Percentiles rank a stretch among this genome's conserved stretches.
These are phyloP conservation scores for Brachyhypopomus gauderio DNA, from an alignment of 2,113 vertebrate species.

Conservation along the genomic window DNA sequence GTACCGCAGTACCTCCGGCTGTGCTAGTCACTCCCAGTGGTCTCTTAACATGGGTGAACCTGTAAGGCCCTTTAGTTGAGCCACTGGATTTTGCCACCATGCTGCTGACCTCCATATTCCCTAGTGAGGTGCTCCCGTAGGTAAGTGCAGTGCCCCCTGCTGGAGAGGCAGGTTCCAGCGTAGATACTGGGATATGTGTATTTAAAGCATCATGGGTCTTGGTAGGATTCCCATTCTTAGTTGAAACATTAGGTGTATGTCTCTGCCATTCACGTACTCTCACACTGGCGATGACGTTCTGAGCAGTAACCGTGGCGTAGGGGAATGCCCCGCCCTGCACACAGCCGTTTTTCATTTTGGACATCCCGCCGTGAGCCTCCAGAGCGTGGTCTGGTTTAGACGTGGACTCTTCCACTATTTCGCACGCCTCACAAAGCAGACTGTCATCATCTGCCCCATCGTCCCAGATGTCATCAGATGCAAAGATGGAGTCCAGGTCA, in stretches of 20 bases:
- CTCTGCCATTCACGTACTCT: background rate
- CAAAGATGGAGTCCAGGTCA: slow-evolving; percentile 65
- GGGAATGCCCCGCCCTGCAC: background rate
- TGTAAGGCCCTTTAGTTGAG: slow-evolving; percentile 54
- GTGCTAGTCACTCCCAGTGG: slow-evolving; percentile 25
- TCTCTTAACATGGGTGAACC: slow-evolving; percentile 67
- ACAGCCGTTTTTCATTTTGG: background rate
- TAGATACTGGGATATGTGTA: background rate
- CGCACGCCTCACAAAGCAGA: slow-evolving; percentile 85
- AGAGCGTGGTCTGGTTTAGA: slow-evolving; percentile 59
- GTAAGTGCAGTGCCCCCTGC: background rate
- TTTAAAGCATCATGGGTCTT: background rate
- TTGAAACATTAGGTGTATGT: background rate
- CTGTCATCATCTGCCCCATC: slow-evolving; percentile 80
- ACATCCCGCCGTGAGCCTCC: background rate
- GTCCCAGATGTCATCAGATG: slow-evolving; percentile 78
- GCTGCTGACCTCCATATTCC: background rate
- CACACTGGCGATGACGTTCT: background rate
- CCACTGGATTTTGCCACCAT: background rate
- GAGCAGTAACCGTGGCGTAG: background rate
- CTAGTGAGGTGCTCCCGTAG: background rate
- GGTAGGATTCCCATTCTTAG: background rate
- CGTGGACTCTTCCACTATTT: slow-evolving; percentile 82
- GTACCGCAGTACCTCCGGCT: background rate
- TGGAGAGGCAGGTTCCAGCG: background rate